These are phyloP conservation scores for Brachionus koreanus DNA, from an alignment of 1,140 invertebrate genomes.

Conservation along the genomic window DNA sequence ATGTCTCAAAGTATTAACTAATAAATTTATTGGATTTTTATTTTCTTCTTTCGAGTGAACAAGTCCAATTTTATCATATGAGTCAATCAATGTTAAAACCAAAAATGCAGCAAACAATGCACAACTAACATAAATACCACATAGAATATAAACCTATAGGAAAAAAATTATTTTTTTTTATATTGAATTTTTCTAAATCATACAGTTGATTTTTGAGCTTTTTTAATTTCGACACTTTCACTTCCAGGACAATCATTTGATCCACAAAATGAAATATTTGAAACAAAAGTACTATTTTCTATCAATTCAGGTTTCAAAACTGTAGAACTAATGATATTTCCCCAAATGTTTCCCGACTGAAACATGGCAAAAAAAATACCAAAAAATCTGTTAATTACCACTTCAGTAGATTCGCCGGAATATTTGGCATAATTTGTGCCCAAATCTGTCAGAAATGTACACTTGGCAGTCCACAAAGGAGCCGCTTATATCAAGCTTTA, in stretches of 20 bases:
- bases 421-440: conserved; percentile 68
- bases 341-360: conserved; percentile 73
- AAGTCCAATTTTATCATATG: conserved; percentile 46
- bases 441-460: conserved; percentile 86
- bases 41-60: conserved; percentile 42
- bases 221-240: conserved; percentile 45
- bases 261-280: conserved; percentile 7
- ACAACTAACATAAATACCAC: conserved; percentile 79
- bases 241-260: conserved; percentile 24
- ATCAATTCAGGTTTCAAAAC: conserved; percentile 63
- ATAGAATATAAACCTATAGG: conserved; percentile 67
- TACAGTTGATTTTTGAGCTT: conserved; percentile 35
- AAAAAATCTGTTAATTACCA: conserved; percentile 88
- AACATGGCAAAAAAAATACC: conserved; percentile 96
- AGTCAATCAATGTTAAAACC: conserved; percentile 80
- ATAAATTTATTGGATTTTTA: conserved; percentile 64
- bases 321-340: conserved; percentile 89
- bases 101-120: conserved; percentile 77
- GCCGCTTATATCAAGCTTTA: conserved; percentile 75
- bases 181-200: not conserved
- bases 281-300: not conserved
- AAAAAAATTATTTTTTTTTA: conserved; percentile 1
- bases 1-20: conserved; percentile 83
- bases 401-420: conserved; percentile 69
- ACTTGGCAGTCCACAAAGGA: conserved; percentile 92